phyloP scores from a whole-genome alignment of 2,888 invertebrate species.

The Drosophila aldrichi region DNA sequence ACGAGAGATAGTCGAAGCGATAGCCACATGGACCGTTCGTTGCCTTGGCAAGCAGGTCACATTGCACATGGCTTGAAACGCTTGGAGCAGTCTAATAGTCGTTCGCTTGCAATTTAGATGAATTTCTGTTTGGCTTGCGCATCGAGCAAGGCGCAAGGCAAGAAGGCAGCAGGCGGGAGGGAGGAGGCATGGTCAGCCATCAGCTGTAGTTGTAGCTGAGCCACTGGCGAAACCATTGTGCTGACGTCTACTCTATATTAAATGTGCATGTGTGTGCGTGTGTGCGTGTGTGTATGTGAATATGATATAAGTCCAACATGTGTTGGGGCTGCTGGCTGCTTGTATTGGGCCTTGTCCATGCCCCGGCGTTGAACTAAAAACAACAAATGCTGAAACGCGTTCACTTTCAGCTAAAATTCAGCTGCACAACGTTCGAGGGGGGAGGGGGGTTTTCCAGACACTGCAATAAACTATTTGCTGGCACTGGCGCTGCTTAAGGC shows the following conservation, averaged over 20 bases:
- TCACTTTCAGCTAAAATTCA: conserved; percentile 55
- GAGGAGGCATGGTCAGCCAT: background rate
- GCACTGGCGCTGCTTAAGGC: conserved; percentile 49
- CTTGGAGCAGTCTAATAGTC: conserved; percentile 52
- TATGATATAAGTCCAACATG: conserved; percentile 28
- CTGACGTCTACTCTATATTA: conserved; percentile 58
- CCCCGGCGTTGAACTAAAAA: conserved; percentile 30
- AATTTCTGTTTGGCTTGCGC: conserved; percentile 53
- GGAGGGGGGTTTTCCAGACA: conserved; percentile 36
- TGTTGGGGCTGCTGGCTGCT: conserved; percentile 18
- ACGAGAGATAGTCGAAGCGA: conserved; percentile 57
- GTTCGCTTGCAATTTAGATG: conserved; percentile 63
- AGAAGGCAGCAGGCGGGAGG: background rate
- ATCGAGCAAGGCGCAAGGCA: conserved; percentile 4
- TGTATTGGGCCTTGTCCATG: conserved; percentile 13
- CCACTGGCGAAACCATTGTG: conserved; percentile 31
- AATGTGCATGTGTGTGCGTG: conserved; percentile 21
- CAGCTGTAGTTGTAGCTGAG: conserved; percentile 7
- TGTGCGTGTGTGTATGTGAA: conserved; percentile 9
- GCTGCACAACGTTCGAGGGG: conserved; percentile 8
- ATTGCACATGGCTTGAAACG: conserved; percentile 32
- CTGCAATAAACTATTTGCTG: conserved; percentile 20
- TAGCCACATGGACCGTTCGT: conserved; percentile 30
- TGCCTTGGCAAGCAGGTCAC: conserved; percentile 60
- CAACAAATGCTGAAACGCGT: conserved; percentile 49